phyloP scores from a whole-genome alignment of 2,797 vertebrate species.

The Harpagifer antarcticus region DNA sequence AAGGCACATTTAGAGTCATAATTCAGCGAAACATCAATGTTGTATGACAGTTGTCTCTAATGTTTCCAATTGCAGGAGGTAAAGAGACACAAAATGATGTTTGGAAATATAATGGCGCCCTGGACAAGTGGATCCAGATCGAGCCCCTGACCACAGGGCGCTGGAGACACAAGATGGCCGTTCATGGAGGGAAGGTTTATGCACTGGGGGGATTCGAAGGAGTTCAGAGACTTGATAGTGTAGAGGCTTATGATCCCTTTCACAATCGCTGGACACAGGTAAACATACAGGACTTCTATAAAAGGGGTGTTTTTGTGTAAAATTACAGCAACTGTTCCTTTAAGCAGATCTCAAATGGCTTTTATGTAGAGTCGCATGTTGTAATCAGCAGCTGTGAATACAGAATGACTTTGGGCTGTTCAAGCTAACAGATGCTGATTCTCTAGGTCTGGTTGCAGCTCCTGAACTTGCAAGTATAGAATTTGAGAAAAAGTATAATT shows the following conservation, averaged over 20 bases:
- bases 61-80: slow-evolving; percentile 85
- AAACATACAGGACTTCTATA: neutral
- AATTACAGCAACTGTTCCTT: neutral
- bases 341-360: neutral
- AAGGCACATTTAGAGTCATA: neutral
- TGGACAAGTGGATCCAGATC: slow-evolving; percentile 98
- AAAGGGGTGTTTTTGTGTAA: neutral
- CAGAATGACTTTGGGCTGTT: neutral
- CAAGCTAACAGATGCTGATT: neutral
- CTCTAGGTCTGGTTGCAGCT: neutral
- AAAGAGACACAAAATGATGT: slow-evolving; percentile 96
- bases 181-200: slow-evolving; percentile 92
- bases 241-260: slow-evolving; percentile 96
- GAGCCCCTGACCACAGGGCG: slow-evolving; percentile 90
- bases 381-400: neutral
- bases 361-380: neutral
- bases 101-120: slow-evolving; percentile 97
- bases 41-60: neutral
- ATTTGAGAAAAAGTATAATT: neutral
- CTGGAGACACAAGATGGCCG: slow-evolving; percentile 99
- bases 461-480: neutral
- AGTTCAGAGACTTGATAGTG: slow-evolving; percentile 89
- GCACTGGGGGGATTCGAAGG: slow-evolving; percentile 95
- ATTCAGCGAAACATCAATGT: neutral
- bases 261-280: slow-evolving; percentile 98